Evolutionary conservation across 2,888 invertebrate species (phyloP), one percentile per base, ranked within the genome.

Genomic region (Volucella bombylans): DNA sequence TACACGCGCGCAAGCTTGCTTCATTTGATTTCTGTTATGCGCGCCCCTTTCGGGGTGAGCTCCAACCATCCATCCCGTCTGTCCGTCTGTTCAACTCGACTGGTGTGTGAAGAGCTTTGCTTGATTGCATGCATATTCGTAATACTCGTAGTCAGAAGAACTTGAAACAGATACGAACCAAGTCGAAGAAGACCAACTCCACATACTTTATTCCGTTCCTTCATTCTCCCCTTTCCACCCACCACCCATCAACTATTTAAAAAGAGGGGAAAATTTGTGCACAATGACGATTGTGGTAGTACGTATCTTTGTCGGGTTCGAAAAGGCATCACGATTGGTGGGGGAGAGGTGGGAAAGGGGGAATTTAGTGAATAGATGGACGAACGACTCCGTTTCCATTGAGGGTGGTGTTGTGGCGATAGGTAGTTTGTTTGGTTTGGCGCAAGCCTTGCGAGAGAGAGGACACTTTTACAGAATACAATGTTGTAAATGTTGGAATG

Each of bases 1-100:
- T 85, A 85, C 85, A 85, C 85, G 85, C 85, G 85, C 85, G 85
- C 85, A 85, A 85, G 85, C 85, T 85, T 85, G 85, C 81, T 85
- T 85, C 81, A 85, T 85, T 85, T 85, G 85, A 77, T 85, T 85
- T 85, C 80, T 85, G 85, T 85, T 85, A 85, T 85, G 85, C 85
- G 72, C 72, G 76, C 85, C 81, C 81, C 85, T 81, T 81, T 85
- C 85, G 80, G 72, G 76, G 71, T 85, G 80, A 79, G 68, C 67
- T 43, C 31, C 31, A 31, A 31, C 31, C 31, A 31, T 6, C 31
- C 31, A 31, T 31, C 6, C 6, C 31, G 31, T 31, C 31, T 31
- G 31, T 31, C 31, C 31, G 31, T 31, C 31, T 31, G 31, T 31
- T 31, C 31, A 31, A 31, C 31, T 31, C 31, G 31, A 31, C 31